Percentiles rank a stretch among this genome's conserved stretches.
phyloP scores from a whole-genome alignment of 1,140 invertebrate genomes.

The Vanessa atalanta region DNA sequence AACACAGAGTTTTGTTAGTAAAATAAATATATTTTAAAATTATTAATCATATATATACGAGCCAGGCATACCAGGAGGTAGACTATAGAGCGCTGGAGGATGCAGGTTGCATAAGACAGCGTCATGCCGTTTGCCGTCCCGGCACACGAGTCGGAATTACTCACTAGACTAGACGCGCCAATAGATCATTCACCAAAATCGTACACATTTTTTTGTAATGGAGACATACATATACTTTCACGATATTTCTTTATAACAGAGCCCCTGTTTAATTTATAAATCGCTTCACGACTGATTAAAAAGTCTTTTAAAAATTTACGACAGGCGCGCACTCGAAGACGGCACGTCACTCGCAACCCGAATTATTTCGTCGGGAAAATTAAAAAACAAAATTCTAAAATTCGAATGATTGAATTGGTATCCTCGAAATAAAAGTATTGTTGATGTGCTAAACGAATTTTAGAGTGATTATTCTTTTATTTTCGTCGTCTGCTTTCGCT shows the following conservation, averaged over 20 bases:
- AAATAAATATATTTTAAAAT: background rate
- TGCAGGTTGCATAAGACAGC: no score
- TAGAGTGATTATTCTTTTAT: background rate
- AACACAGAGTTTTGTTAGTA: no score
- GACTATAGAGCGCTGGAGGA: no score
- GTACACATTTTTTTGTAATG: conserved; percentile 43
- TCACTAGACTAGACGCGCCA: no score
- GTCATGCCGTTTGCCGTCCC: no score
- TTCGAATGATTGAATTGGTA: conserved; percentile 29
- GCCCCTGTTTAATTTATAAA: conserved; percentile 79
- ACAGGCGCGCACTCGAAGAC: conserved; percentile 41
- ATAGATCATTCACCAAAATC: background rate
- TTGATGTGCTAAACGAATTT: conserved; percentile 10
- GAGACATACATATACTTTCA: conserved; percentile 47
- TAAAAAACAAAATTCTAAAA: conserved; percentile 47
- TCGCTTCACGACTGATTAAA: conserved; percentile 79
- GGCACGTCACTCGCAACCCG: conserved; percentile 46
- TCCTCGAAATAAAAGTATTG: conserved; percentile 11
- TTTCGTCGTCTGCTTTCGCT: background rate
- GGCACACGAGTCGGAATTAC: no score
- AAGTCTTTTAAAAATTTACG: conserved; percentile 78
- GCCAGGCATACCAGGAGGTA: no score
- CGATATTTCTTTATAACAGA: conserved; percentile 77
- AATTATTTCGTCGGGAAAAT: conserved; percentile 41
- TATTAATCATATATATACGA: background rate